phyloP scores from a whole-genome alignment of 2,797 vertebrate genomes.

The Crenuchus spilurus region DNA sequence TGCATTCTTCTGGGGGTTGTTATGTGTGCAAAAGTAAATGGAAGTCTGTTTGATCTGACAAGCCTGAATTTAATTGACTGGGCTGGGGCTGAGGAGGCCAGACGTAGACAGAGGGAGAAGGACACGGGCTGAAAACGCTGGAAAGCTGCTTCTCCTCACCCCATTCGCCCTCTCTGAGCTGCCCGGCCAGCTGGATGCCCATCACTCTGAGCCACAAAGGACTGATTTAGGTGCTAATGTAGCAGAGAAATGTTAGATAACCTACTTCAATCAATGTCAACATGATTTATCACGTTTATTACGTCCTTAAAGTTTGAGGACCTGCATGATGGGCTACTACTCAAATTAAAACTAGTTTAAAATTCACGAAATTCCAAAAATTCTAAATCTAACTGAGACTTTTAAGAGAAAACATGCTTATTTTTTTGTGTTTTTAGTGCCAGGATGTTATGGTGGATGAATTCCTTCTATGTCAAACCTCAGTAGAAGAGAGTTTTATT shows the following conservation, averaged over 20 bases:
- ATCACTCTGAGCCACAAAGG: constrained; percentile 12
- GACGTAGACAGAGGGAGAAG: constrained; percentile 41
- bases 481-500: too few species aligned
- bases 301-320: background rate
- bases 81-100: constrained; percentile 64
- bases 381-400: background rate
- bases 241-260: background rate
- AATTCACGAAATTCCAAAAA: background rate
- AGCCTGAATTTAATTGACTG: constrained; percentile 71
- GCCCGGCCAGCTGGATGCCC: constrained; percentile 15
- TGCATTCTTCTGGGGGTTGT: constrained; percentile 63
- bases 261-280: background rate
- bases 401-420: too few species aligned
- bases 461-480: too few species aligned
- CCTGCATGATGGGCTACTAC: background rate
- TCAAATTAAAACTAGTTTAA: too few species aligned
- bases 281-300: background rate
- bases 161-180: constrained; percentile 30
- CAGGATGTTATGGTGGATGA: too few species aligned
- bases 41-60: constrained; percentile 74
- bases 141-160: constrained; percentile 52
- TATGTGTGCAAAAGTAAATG: constrained; percentile 57
- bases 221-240: constrained; percentile 9
- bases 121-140: constrained; percentile 41
- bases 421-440: too few species aligned